phyloP scores from a whole-genome alignment of 2,797 vertebrate species.

The Parauchenoglanis ngamensis region DNA sequence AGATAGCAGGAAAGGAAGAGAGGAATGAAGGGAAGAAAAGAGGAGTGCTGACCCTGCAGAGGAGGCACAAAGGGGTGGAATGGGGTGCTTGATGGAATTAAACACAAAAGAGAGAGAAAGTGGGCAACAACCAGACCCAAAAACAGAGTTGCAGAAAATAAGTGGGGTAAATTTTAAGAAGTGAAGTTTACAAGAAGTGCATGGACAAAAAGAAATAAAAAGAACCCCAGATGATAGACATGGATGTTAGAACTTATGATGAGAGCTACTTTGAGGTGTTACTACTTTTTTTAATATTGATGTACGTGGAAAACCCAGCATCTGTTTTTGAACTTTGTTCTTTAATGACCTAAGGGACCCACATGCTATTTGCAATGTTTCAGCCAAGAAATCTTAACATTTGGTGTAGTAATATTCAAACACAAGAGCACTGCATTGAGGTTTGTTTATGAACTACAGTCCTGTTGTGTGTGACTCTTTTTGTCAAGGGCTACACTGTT shows the following conservation, averaged over 20 bases:
- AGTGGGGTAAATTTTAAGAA: not conserved
- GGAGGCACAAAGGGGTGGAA: constrained; percentile 35
- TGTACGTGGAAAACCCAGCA: not conserved
- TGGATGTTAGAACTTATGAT: not conserved
- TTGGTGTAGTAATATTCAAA: not conserved
- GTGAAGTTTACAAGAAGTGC: constrained; percentile 3
- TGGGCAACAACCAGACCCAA: constrained; percentile 9
- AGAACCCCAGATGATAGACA: not conserved
- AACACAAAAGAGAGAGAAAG: constrained; percentile 42
- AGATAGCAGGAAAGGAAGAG: constrained; percentile 37
- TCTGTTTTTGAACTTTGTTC: not conserved
- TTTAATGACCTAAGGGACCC: not conserved
- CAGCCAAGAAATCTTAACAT: not conserved
- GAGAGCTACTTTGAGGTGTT: not conserved
- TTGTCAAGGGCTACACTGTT: not conserved
- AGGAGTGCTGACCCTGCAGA: constrained; percentile 25
- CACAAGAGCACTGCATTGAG: not conserved
- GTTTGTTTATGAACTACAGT: not conserved
- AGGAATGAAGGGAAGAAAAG: constrained; percentile 21
- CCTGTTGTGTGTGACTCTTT: not conserved
- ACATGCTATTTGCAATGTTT: not conserved
- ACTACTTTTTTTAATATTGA: not conserved
- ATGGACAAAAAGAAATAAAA: not conserved
- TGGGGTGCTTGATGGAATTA: constrained; percentile 35
- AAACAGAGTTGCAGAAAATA: not conserved